Evolutionary conservation across 1,140 invertebrate species (phyloP).

Genomic region (Aphaenogaster ashmeadi): DNA sequence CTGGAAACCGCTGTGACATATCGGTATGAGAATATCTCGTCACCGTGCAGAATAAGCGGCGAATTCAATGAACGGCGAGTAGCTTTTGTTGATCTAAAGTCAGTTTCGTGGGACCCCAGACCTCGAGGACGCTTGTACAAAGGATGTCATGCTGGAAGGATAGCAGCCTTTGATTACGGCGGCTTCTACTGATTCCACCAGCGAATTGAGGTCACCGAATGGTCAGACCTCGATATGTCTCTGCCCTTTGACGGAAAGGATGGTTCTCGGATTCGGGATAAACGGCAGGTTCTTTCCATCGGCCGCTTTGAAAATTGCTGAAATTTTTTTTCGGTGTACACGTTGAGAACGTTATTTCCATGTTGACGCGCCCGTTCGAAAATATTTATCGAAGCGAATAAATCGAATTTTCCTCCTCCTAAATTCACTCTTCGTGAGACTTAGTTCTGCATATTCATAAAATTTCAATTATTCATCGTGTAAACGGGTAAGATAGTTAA

Average conservation of each 20-base stretch:
- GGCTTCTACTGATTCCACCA: background rate
- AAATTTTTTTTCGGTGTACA: conserved; percentile 26
- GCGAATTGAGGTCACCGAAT: conserved; percentile 56
- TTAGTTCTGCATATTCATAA: background rate
- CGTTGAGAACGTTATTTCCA: conserved; percentile 40
- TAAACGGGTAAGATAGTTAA: conserved; percentile 12
- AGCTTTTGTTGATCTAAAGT: conserved; percentile 59
- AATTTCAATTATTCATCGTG: background rate
- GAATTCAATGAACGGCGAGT: background rate
- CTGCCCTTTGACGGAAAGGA: conserved; percentile 34
- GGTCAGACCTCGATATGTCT: conserved; percentile 34
- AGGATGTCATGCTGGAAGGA: conserved; percentile 49
- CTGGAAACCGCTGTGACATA: background rate
- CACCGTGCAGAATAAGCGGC: background rate
- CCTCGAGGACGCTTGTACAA: conserved; percentile 41
- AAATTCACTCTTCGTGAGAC: background rate
- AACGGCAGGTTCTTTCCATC: background rate
- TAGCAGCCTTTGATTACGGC: conserved; percentile 44
- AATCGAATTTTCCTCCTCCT: background rate
- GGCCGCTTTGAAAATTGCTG: conserved; percentile 33
- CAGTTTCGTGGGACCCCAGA: conserved; percentile 35
- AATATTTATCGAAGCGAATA: conserved; percentile 30
- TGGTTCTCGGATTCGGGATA: conserved; percentile 28
- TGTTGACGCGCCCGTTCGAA: background rate
- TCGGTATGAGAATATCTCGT: conserved; percentile 5